Base-by-base conservation (phyloP, 2,888 invertebrate genomes). In the Adela reaumurella region DNA sequence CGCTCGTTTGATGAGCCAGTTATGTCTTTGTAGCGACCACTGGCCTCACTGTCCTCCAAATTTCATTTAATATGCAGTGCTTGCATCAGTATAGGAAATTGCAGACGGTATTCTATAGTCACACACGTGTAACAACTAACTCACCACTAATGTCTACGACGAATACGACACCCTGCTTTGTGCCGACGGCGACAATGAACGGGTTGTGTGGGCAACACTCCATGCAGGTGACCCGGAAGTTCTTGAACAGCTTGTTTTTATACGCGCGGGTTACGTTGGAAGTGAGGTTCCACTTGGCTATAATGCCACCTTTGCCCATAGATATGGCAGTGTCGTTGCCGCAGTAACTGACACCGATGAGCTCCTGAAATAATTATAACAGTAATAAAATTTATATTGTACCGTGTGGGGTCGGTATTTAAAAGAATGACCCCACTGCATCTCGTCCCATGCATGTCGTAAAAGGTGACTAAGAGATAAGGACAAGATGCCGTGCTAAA, bases 201-300 rank as follows among this genome's bases (percentile, higher is more conserved):
- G 59, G 56, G 19, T 60, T 51, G 50, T 77, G 76, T 2, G 62
- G 71, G 1, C 77, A 79, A 50, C 69, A 70, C 11, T 70, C 57
- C 55, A 79, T 59, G 50, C 72, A 71, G 1, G 60, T 59, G 3
- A 74, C 68, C 54, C 63, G 73, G 50, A 68, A 69, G 17, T 54
- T 64, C 51, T 59, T 68, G 14, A 77, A 45, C 16, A 67, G 57
- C 20, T 57, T 54, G n/a, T n/a, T n/a, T 16, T 47, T 52, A 51
- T 74, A 66, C n/a, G 59, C 55, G 50, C 63, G 74, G 2, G 74
- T 70, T 42, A 77, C 66, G 62, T 83, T 81, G 3, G 74, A 64
- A n/a, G 60, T 62, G 2, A 81, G 55, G 54, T 81, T 73, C 84
- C 84, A 85, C 53, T 81, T 70, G 0, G 77, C 67, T 47, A 83